Conservation (phyloP, 2,113 vertebrate genomes). For the Leptobrachium leishanense region DNA sequence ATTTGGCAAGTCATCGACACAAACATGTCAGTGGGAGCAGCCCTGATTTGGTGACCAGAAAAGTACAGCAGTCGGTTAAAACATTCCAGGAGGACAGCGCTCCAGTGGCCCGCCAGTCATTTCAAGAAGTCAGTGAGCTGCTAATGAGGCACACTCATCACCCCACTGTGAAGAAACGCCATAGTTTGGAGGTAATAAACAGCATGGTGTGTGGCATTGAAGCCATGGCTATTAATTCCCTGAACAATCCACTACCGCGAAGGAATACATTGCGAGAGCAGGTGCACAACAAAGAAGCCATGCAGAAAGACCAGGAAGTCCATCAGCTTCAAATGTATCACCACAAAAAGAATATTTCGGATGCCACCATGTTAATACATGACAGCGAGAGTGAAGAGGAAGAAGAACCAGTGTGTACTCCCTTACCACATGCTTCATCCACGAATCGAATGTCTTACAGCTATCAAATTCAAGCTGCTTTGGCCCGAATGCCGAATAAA, state of each 20-base stretch:
- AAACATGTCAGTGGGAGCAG: conserved; percentile 87
- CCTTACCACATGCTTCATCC: conserved; percentile 72
- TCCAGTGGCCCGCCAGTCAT: conserved; percentile 85
- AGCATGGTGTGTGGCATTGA: conserved; percentile 86
- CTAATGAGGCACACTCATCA: conserved; percentile 80
- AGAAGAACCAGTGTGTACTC: conserved; percentile 66
- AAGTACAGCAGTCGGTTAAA: conserved; percentile 92
- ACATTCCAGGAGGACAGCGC: conserved; percentile 96
- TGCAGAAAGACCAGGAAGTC: conserved; percentile 66
- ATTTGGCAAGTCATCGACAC: conserved; percentile 91
- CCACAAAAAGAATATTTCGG: conserved; percentile 90
- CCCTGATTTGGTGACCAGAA: conserved; percentile 89
- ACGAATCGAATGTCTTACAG: conserved; percentile 81
- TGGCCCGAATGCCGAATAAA: conserved; percentile 93
- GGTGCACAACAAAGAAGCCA: conserved; percentile 62
- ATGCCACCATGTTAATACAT: conserved; percentile 94
- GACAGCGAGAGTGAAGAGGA: conserved; percentile 94
- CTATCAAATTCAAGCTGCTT: conserved; percentile 87
- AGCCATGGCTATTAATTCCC: conserved; percentile 78
- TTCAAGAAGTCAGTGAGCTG: conserved; percentile 92
- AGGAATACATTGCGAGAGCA: conserved; percentile 87
- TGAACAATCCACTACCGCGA: conserved; percentile 77
- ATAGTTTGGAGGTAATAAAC: conserved; percentile 91
- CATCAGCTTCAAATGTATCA: conserved; percentile 72
- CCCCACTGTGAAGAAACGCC: conserved; percentile 77